Evolutionary conservation across 2,113 vertebrate genomes (phyloP).

Genomic region (Sarotherodon lohbergeri): DNA sequence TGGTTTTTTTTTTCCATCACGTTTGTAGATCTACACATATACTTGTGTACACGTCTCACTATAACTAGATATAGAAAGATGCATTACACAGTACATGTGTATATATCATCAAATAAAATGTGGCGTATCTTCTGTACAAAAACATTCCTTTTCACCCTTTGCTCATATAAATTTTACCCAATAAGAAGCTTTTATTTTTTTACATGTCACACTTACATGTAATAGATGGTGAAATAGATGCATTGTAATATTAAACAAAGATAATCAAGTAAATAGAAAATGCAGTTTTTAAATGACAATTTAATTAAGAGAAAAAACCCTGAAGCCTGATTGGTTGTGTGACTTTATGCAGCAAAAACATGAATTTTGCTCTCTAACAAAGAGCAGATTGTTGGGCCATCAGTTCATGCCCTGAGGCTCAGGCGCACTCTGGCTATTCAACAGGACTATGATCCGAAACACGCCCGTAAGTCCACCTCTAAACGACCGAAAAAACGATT

Average conservation of each 20-base stretch:
- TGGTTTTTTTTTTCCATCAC: not conserved
- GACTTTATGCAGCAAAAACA: not conserved
- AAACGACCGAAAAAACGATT: fast-evolving
- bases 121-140: fast-evolving
- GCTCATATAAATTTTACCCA: not conserved
- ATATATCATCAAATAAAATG: not conserved
- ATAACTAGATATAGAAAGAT: not conserved
- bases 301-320: not conserved
- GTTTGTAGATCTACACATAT: not conserved
- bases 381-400: not conserved
- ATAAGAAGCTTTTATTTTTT: not conserved
- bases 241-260: no score
- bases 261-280: not conserved
- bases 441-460: not conserved
- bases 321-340: not conserved
- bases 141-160: not conserved
- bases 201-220: no score
- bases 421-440: not conserved
- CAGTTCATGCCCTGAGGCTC: fast-evolving
- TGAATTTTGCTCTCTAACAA: fast-evolving
- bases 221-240: no score
- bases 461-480: fast-evolving
- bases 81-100: not conserved
- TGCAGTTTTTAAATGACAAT: not conserved
- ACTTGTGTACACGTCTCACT: not conserved